Base-by-base conservation (phyloP, 1,140 invertebrate species). In the Marisa cornuarietis region DNA sequence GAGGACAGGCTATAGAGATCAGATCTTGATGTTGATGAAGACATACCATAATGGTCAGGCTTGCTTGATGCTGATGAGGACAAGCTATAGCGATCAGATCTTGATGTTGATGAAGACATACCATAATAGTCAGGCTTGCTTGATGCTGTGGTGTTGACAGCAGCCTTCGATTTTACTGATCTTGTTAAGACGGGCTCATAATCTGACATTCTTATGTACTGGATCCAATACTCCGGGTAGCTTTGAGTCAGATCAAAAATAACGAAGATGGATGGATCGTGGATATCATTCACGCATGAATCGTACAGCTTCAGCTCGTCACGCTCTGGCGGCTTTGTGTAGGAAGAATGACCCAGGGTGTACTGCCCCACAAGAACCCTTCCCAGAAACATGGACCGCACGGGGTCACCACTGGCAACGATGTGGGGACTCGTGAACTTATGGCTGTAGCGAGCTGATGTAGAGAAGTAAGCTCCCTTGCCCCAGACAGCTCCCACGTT, bases 161-260 rank as follows among this genome's bases (percentile, higher is more conserved):
- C 6, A 42, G 31, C 6, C 31, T 42, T 42, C 31, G 31, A 42
- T 42, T 42, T 42, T 42, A 42, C 31, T 42, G 31, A 42, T 42
- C n/a, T n/a, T n/a, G 31, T 42, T 42, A 6, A 42, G 31, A 42
- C 31, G 31, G 31, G 31, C 31, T 42, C 31, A 42, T 42, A 6
- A 42, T 42, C 31, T 42, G 31, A 42, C 31, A 42, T 4, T 42
- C 31, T 42, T 42, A 42, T 68, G 77, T 88, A 89, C 52, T 84
- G 77, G 62, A 89, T 87, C 26, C 88, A 62, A 81, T 88, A 90
- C 61, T 87, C 85, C 9, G 88, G 88, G 81, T 90, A 89, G 65
- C 81, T 83, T 76, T 89, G 88, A 49, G 84, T 81, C 71, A 84
- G 77, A 5, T 85, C 82, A 76, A 88, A 90, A 22, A 89, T 83